These are phyloP conservation scores for Parelbella ahira DNA, from an alignment of 2,888 invertebrate genomes.

Conservation along the genomic window DNA sequence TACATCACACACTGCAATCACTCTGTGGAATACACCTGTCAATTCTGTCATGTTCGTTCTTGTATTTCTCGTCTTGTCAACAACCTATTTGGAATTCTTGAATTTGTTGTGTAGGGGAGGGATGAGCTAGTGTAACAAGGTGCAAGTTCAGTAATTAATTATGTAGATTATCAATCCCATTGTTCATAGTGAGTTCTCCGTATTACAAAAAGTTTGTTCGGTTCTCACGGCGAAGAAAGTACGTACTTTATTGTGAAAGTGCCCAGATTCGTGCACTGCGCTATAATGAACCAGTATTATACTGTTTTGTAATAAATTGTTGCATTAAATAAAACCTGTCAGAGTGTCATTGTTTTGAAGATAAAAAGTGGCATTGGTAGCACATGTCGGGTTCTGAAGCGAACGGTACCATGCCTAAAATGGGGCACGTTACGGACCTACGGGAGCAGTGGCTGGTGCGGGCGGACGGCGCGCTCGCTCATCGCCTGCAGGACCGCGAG, in stretches of 20 bases:
- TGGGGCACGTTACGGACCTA: slow-evolving; percentile 70
- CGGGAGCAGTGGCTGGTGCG: slow-evolving; percentile 75
- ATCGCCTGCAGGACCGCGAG: slow-evolving; percentile 72
- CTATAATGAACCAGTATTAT: slow-evolving; percentile 18
- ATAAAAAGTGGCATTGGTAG: neutral
- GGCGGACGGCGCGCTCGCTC: slow-evolving; percentile 69
- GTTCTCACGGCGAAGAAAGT: slow-evolving; percentile 73
- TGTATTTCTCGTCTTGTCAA: slow-evolving; percentile 7
- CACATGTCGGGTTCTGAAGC: slow-evolving; percentile 64
- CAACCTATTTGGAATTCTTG: slow-evolving; percentile 28
- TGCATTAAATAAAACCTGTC: slow-evolving; percentile 9
- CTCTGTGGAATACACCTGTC: slow-evolving; percentile 39
- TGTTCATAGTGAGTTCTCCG: slow-evolving; percentile 60
- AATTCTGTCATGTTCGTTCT: slow-evolving; percentile 13
- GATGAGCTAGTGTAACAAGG: slow-evolving; percentile 41
- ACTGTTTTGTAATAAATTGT: slow-evolving; percentile 5
- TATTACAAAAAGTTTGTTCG: slow-evolving; percentile 53
- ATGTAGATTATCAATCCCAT: slow-evolving; percentile 68
- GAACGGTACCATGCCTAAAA: slow-evolving; percentile 72
- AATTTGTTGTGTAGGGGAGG: slow-evolving; percentile 47
- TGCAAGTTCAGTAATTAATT: slow-evolving; percentile 51
- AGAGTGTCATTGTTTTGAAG: no score
- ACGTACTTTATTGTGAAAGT: slow-evolving; percentile 42
- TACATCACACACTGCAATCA: slow-evolving; percentile 1
- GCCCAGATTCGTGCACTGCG: slow-evolving; percentile 5